Conservation (phyloP, 2,797 vertebrate species). For the Rhabdomys pumilio region DNA sequence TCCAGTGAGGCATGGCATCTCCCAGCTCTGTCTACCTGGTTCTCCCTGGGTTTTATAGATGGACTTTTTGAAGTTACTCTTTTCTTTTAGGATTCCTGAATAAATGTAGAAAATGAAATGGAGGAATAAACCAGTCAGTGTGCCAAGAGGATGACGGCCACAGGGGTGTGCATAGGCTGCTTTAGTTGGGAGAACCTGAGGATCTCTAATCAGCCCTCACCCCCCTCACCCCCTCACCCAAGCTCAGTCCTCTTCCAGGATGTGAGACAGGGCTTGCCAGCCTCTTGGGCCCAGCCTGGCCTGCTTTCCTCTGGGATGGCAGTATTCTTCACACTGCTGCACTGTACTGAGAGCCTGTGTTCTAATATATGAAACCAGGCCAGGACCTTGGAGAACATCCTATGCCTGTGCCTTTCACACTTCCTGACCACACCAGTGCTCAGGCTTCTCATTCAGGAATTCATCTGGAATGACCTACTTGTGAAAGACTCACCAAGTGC, state of each 20-base stretch:
- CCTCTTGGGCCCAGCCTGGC: neutral
- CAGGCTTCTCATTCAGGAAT: neutral
- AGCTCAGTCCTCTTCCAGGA: neutral
- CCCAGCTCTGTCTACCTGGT: neutral
- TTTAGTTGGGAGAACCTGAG: neutral
- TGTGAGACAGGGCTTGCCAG: neutral
- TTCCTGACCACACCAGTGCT: neutral
- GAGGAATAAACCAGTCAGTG: neutral
- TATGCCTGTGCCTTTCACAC: neutral
- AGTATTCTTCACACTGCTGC: slow-evolving; percentile 6
- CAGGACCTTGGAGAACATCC: slow-evolving; percentile 34
- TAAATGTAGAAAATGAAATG: slow-evolving; percentile 61
- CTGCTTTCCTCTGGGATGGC: neutral
- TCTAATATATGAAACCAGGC: slow-evolving; percentile 51
- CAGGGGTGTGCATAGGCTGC: neutral
- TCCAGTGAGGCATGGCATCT: neutral
- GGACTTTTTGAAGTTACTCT: slow-evolving; percentile 8
- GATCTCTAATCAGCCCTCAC: neutral
- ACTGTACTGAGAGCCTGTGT: neutral
- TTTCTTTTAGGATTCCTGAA: slow-evolving; percentile 50
- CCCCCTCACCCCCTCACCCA: too few species aligned
- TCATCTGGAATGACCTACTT: slow-evolving; percentile 34
- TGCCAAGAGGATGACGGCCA: neutral
- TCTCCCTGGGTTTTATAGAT: neutral
- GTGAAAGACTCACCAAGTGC: neutral